Conservation (phyloP, 2,113 vertebrate species). For the Grantiella picta region DNA sequence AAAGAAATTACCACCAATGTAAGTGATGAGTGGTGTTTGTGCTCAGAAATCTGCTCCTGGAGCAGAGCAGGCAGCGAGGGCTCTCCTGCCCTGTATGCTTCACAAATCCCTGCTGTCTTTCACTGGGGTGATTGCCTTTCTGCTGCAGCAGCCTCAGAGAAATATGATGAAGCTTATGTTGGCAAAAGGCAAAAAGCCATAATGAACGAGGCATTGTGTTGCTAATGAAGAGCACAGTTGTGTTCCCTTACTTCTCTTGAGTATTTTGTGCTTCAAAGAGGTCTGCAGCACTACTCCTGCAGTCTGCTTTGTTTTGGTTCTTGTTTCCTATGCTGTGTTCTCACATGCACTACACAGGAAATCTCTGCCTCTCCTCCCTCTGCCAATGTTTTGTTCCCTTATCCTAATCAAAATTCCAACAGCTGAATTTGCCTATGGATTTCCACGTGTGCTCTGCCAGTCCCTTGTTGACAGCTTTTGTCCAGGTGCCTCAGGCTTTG, state of each 20-base stretch:
- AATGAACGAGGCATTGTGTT: neutral
- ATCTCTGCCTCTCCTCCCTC: neutral
- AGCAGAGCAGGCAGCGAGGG: neutral
- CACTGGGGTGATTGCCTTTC: neutral
- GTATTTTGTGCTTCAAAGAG: neutral
- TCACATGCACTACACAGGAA: neutral
- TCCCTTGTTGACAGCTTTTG: neutral
- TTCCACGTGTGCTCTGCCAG: neutral
- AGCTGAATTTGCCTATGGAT: neutral
- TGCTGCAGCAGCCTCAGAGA: neutral
- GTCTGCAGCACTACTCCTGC: neutral
- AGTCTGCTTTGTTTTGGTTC: neutral
- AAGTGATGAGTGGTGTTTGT: neutral
- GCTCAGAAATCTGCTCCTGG: neutral
- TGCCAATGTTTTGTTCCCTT: conserved; percentile 1
- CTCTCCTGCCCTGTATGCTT: neutral
- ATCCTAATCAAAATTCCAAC: neutral
- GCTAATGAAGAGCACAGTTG: neutral
- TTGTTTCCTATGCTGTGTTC: neutral
- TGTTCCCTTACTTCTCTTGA: neutral
- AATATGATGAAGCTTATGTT: neutral
- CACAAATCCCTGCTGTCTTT: neutral
- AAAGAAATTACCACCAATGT: neutral
- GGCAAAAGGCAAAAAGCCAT: neutral
- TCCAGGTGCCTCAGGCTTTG: neutral